These are phyloP conservation scores for Penaeus indicus DNA, from an alignment of 1,140 invertebrate species.

Conservation along the genomic window DNA sequence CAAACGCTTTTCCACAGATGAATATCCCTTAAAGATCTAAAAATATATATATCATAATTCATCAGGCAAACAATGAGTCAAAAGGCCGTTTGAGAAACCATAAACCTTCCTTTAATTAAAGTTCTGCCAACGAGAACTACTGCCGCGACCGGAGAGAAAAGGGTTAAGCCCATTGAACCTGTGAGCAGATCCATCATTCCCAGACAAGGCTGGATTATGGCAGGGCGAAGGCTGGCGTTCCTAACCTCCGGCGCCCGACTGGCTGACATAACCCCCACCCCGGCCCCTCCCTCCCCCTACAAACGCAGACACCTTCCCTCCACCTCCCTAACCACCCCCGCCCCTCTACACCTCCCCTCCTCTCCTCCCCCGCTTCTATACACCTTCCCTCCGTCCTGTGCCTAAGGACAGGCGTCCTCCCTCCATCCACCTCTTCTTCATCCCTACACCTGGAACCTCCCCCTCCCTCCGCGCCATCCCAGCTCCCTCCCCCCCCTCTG, in stretches of 20 bases:
- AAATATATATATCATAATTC: not conserved
- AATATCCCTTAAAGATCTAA: too few species aligned
- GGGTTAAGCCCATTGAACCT: slow-evolving; percentile 3
- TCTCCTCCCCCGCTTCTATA: too few species aligned
- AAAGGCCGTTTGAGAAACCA: not conserved
- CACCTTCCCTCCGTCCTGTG: too few species aligned
- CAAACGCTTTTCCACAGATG: too few species aligned
- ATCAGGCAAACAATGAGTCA: slow-evolving; percentile 22
- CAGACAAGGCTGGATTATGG: slow-evolving; percentile 24
- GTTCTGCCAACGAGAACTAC: slow-evolving; percentile 37
- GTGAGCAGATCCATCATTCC: not conserved
- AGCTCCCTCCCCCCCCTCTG: not conserved
- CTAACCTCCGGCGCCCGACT: not conserved
- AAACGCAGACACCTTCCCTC: too few species aligned
- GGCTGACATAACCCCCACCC: too few species aligned
- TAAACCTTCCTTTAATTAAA: slow-evolving; percentile 40
- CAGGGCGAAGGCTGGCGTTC: not conserved
- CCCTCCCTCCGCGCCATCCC: not conserved
- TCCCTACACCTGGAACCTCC: not conserved
- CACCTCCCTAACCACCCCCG: too few species aligned
- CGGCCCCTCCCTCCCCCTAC: too few species aligned
- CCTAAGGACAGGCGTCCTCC: not conserved
- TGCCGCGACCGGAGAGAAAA: not conserved
- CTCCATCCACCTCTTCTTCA: not conserved
- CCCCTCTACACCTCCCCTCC: too few species aligned